These are phyloP conservation scores for Heliconius cydno DNA, from an alignment of 2,888 invertebrate species.

Conservation along the genomic window DNA sequence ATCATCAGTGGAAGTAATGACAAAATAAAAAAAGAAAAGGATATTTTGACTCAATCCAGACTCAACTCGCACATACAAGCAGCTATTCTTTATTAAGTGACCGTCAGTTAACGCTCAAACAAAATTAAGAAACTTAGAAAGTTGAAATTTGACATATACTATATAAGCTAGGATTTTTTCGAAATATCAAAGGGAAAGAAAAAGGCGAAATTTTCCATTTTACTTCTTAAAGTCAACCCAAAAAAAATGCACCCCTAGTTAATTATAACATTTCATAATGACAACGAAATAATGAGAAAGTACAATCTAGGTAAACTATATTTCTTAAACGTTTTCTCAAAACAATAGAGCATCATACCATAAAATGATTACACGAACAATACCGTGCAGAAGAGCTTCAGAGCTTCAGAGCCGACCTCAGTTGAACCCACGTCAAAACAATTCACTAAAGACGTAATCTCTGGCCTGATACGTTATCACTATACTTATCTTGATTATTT, in stretches of 20 bases:
- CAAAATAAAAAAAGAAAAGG: background rate
- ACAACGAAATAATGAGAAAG: slow-evolving; percentile 10
- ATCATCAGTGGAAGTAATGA: background rate
- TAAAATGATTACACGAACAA: slow-evolving; percentile 20
- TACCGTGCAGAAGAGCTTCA: slow-evolving; percentile 8
- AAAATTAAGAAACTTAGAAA: too few relatives aligned
- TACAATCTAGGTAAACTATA: background rate
- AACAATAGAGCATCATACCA: slow-evolving; percentile 10
- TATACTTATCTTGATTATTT: slow-evolving; percentile 10
- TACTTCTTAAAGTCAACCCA: background rate
- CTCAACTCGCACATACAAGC: background rate
- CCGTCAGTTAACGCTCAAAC: background rate
- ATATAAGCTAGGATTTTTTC: background rate
- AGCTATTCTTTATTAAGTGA: too few relatives aligned
- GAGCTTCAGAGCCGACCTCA: slow-evolving; percentile 16
- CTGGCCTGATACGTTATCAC: slow-evolving; percentile 19
- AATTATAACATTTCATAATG: background rate
- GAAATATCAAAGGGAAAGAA: background rate
- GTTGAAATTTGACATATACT: too few relatives aligned
- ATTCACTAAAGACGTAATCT: slow-evolving; percentile 31
- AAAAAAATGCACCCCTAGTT: background rate
- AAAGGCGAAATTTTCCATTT: background rate
- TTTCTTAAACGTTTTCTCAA: slow-evolving; percentile 14
- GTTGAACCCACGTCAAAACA: slow-evolving; percentile 27
- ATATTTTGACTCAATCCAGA: background rate